Evolutionary conservation across 1,140 invertebrate genomes (phyloP).

Genomic region (Epicauta chinensis): DNA sequence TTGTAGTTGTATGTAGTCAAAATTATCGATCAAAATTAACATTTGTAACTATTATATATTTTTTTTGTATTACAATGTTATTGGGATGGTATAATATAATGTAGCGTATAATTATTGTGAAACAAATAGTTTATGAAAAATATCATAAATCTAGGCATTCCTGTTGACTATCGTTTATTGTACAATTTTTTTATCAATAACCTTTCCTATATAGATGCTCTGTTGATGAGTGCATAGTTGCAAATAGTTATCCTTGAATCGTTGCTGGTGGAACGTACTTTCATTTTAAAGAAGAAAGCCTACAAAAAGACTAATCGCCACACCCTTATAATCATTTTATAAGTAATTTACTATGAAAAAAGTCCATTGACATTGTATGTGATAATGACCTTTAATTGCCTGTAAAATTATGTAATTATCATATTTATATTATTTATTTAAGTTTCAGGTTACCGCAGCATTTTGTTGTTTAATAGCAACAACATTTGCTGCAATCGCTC

Average conservation of each 20-base stretch:
- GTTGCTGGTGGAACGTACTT: constrained; percentile 9
- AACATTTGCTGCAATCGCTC: constrained; percentile 40
- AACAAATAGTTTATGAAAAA: no score
- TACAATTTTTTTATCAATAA: constrained; percentile 14
- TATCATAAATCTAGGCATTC: constrained; percentile 3
- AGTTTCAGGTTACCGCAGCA: constrained; percentile 38
- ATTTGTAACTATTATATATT: no score
- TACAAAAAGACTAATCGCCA: constrained; percentile 6
- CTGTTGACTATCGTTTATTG: constrained; percentile 3
- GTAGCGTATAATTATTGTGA: no score
- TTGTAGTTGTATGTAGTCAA: no score
- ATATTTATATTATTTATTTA: constrained; percentile 13
- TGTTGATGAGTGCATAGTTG: constrained; percentile 8
- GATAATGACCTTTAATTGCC: no score
- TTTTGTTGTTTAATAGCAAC: constrained; percentile 41
- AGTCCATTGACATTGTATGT: no score
- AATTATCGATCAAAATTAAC: no score
- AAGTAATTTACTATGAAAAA: no score
- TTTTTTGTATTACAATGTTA: no score
- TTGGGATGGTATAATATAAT: no score
- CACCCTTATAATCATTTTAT: background rate
- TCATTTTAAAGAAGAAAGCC: constrained; percentile 14
- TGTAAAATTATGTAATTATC: background rate
- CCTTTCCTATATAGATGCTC: constrained; percentile 7
- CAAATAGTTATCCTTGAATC: constrained; percentile 13